Conservation (phyloP, 2,113 vertebrate species). For the Petaurus breviceps region DNA sequence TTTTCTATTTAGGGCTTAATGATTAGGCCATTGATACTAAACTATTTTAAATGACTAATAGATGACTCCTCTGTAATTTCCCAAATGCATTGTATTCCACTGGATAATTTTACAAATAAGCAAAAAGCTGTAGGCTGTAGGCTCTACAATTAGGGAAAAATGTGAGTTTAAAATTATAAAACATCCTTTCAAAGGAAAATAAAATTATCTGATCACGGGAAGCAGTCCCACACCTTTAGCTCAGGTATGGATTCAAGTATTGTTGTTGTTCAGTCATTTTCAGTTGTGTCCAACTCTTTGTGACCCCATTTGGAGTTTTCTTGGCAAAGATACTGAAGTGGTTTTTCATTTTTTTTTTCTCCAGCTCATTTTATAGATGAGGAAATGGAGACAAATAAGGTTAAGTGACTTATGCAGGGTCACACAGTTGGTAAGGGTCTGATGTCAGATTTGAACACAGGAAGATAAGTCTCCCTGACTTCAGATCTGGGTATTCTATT, state of each 20-base stretch:
- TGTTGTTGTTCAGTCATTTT: neutral
- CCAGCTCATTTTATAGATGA: neutral
- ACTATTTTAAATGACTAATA: neutral
- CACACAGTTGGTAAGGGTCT: neutral
- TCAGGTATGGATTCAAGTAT: neutral
- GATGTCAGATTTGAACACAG: neutral
- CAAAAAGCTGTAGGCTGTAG: neutral
- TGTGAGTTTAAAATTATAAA: neutral
- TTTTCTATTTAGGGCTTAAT: neutral
- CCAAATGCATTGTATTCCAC: neutral
- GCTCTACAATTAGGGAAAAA: neutral
- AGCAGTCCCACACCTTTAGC: neutral
- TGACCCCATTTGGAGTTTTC: neutral
- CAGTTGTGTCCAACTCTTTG: neutral
- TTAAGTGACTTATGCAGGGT: neutral
- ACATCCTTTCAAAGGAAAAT: neutral
- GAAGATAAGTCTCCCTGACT: no score
- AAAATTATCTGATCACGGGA: neutral
- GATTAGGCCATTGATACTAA: neutral
- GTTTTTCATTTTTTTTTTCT: neutral
- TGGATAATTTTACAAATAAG: neutral
- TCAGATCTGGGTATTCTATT: neutral
- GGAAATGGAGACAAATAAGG: neutral
- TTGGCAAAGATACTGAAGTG: neutral
- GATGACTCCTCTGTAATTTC: neutral